Conservation (phyloP, 2,888 invertebrate species). For the Acleris holmiana region DNA sequence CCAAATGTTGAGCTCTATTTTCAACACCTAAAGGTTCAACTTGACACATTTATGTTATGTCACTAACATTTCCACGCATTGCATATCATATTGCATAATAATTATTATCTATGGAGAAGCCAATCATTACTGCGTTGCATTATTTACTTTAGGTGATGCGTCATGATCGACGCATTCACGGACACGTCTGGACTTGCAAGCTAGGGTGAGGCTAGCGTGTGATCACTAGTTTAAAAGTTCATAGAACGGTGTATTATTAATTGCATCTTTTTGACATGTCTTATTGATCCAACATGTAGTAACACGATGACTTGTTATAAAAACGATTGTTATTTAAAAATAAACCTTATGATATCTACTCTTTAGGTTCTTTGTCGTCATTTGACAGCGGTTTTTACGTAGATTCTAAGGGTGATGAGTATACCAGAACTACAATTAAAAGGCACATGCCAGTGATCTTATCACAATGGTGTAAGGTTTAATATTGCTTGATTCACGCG, state of each 20-base stretch:
- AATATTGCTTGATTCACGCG: neutral
- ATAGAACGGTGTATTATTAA: slow-evolving; percentile 1
- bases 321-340: slow-evolving; percentile 4
- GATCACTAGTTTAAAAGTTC: slow-evolving; percentile 13
- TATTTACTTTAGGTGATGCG: slow-evolving; percentile 21
- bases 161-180: slow-evolving; percentile 5
- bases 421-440: no score
- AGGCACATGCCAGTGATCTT: no score
- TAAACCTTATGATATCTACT: slow-evolving; percentile 4
- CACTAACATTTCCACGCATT: neutral
- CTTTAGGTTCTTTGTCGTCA: neutral
- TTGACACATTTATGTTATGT: no score
- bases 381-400: neutral
- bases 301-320: neutral
- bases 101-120: neutral
- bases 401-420: neutral
- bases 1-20: no score
- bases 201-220: slow-evolving; percentile 1
- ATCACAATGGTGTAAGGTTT: neutral
- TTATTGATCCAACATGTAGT: neutral
- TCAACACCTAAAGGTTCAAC: no score
- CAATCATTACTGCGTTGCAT: slow-evolving; percentile 8
- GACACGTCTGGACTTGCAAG: slow-evolving; percentile 29
- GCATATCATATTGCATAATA: no score
- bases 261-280: slow-evolving; percentile 12